Percentiles rank a stretch among this genome's conserved stretches.
phyloP scores from a whole-genome alignment of 1,140 invertebrate genomes.

The Diorhabda sublineata region DNA sequence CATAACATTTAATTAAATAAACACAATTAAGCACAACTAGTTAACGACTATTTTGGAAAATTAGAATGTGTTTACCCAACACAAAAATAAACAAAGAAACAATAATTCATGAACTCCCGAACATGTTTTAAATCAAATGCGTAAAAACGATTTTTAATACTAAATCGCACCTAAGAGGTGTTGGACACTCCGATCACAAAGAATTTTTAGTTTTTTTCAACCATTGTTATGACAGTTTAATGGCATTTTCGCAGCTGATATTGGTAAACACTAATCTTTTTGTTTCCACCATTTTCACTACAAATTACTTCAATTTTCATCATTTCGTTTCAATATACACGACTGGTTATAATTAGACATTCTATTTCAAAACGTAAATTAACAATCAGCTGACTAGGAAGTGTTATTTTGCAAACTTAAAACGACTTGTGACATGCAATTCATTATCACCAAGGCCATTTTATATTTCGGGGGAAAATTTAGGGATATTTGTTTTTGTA shows the following conservation, averaged over 20 bases:
- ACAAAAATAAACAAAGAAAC: background rate
- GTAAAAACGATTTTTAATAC: background rate
- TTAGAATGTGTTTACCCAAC: background rate
- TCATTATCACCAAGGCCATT: background rate
- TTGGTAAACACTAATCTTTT: background rate
- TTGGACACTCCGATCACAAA: background rate
- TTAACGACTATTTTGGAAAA: background rate
- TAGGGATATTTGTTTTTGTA: background rate
- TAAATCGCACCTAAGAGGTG: background rate
- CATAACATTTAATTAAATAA: background rate
- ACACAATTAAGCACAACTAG: background rate
- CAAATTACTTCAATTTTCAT: background rate
- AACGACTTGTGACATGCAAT: background rate
- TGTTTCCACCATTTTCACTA: background rate
- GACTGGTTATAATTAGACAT: background rate
- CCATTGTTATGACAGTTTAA: background rate
- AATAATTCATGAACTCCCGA: too few species aligned
- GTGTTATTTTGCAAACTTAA: slow-evolving; percentile 1
- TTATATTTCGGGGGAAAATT: background rate
- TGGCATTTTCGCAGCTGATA: background rate
- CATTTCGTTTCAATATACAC: slow-evolving; percentile 1
- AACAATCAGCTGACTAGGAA: slow-evolving; percentile 1
- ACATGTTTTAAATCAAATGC: background rate
- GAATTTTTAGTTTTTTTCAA: slow-evolving; percentile 1
- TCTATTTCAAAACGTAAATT: background rate